phyloP scores from a whole-genome alignment of 1,140 invertebrate genomes.

The Zaprionus ornatus region DNA sequence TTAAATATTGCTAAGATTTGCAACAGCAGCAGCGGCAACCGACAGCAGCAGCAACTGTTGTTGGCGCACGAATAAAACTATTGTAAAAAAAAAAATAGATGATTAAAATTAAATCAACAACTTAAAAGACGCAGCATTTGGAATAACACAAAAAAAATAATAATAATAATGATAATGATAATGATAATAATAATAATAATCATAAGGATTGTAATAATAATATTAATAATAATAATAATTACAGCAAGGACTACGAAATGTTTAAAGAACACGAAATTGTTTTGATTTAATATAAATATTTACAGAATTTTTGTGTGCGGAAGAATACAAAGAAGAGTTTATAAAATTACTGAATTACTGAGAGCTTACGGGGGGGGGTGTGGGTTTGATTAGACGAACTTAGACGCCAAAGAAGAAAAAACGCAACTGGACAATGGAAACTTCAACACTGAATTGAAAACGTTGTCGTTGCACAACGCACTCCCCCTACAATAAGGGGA shows the following conservation, averaged over 20 bases:
- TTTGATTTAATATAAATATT: neutral
- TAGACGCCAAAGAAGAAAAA: slow-evolving; percentile 28
- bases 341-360: slow-evolving; percentile 6
- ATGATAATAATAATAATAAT: slow-evolving; percentile 19
- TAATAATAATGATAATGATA: slow-evolving; percentile 4
- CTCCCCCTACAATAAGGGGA: neutral
- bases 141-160: slow-evolving; percentile 57
- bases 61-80: slow-evolving; percentile 62
- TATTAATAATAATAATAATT: slow-evolving; percentile 29
- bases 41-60: slow-evolving; percentile 18
- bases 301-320: neutral
- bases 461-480: slow-evolving; percentile 33
- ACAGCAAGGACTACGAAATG: slow-evolving; percentile 28
- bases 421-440: slow-evolving; percentile 45
- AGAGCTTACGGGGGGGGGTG: neutral
- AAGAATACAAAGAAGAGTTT: neutral
- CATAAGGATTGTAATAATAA: slow-evolving; percentile 7
- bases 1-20: slow-evolving; percentile 70
- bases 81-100: slow-evolving; percentile 57
- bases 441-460: slow-evolving; percentile 69
- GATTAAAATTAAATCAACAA: slow-evolving; percentile 79
- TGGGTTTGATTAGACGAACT: neutral
- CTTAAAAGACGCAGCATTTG: slow-evolving; percentile 69
- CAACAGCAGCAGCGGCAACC: slow-evolving; percentile 47
- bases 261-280: neutral